Evolutionary conservation across 2,888 invertebrate genomes (phyloP).

Genomic region (Synanthedon myopaeformis): DNA sequence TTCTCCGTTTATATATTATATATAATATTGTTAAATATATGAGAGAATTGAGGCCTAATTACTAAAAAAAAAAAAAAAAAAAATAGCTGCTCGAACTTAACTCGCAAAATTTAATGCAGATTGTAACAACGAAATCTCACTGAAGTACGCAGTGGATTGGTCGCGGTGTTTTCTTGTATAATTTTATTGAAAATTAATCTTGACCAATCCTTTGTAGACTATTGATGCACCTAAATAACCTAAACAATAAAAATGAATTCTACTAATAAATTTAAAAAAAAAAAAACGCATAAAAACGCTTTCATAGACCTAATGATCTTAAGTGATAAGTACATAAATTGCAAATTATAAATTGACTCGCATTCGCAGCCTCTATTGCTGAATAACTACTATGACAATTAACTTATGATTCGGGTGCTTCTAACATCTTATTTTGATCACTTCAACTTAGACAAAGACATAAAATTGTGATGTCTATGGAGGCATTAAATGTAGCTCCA

Average conservation of each 20-base stretch:
- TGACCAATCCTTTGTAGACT: no score
- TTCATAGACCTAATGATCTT: not conserved
- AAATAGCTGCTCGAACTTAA: no score
- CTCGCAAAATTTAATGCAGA: no score
- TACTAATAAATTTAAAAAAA: not conserved
- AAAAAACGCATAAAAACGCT: not conserved
- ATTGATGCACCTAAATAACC: no score
- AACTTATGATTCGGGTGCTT: not conserved
- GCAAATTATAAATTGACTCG: not conserved
- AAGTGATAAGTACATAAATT: not conserved
- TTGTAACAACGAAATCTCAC: no score
- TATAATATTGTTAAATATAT: no score
- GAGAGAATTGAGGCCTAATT: no score
- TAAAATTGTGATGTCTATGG: constrained; percentile 14
- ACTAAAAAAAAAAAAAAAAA: no score
- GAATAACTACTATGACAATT: not conserved
- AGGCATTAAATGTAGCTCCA: constrained; percentile 31
- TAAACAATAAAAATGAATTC: not conserved
- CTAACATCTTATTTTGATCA: not conserved
- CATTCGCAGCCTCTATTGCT: not conserved
- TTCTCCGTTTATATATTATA: no score
- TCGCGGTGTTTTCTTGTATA: no score
- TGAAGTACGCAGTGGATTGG: no score
- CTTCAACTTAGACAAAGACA: not conserved
- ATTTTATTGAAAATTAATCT: no score